phyloP scores from a whole-genome alignment of 2,113 vertebrate species.

The Oryzias woworae region DNA sequence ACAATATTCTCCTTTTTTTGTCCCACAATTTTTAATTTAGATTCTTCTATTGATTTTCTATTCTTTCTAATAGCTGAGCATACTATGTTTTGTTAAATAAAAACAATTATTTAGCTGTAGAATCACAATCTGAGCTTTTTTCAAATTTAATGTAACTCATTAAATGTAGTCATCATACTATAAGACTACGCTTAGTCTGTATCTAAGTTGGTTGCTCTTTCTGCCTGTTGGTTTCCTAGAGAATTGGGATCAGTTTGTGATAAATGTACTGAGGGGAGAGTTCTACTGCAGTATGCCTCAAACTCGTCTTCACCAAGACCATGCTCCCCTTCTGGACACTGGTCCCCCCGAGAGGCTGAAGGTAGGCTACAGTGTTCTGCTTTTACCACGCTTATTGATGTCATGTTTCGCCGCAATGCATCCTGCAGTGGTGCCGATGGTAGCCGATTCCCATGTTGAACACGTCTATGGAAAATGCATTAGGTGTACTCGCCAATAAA shows the following conservation, averaged over 20 bases:
- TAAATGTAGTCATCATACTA: too few species aligned
- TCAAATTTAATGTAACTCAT: background rate
- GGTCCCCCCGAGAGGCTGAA: constrained; percentile 97
- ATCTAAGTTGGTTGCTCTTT: constrained; percentile 91
- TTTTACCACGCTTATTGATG: background rate
- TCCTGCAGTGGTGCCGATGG: background rate
- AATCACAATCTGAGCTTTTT: background rate
- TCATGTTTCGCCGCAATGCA: background rate
- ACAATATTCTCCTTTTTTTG: too few species aligned
- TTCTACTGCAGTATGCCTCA: constrained; percentile 91
- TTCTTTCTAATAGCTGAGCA: too few species aligned
- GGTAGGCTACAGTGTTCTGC: constrained; percentile 76
- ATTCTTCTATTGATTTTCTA: too few species aligned
- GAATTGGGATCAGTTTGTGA: constrained; percentile 99
- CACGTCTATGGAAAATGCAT: constrained; percentile 1
- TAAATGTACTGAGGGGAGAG: constrained; percentile 88
- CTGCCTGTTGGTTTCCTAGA: constrained; percentile 96
- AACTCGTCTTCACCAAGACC: constrained; percentile 94
- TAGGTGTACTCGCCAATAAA: background rate
- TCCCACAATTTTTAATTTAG: too few species aligned
- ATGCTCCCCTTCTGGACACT: constrained; percentile 93
- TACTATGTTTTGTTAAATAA: too few species aligned
- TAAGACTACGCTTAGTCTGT: constrained; percentile 53
- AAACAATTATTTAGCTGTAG: background rate
- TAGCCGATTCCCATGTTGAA: background rate